Percentiles rank a stretch among this genome's conserved stretches.
phyloP scores from a whole-genome alignment of 2,113 vertebrate genomes.

The Aythya baeri region DNA sequence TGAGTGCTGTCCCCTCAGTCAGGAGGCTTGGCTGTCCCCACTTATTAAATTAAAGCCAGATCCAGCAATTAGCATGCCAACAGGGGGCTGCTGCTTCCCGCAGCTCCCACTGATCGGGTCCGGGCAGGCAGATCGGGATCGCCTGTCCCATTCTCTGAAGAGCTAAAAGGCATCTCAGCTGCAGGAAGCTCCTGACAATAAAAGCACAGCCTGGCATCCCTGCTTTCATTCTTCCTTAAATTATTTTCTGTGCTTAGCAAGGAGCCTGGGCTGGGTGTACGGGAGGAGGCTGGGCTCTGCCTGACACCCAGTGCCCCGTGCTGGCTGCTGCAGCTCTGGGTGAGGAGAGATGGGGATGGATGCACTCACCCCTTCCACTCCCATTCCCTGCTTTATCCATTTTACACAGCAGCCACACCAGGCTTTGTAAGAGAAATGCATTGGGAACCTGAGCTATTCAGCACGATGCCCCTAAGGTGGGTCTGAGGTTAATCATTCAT shows the following conservation, averaged over 20 bases:
- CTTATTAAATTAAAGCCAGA: slow-evolving; percentile 33
- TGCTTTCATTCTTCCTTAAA: slow-evolving; percentile 34
- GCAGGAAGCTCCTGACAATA: slow-evolving; percentile 56
- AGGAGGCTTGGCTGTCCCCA: neutral
- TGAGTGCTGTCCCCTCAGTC: neutral
- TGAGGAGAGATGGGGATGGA: neutral
- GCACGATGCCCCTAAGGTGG: neutral
- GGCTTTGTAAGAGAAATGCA: neutral
- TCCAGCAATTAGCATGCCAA: slow-evolving; percentile 49
- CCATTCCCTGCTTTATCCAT: neutral
- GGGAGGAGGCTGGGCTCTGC: neutral
- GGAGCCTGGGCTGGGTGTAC: neutral
- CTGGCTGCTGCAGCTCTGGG: neutral
- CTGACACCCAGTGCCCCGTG: neutral
- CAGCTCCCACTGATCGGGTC: neutral
- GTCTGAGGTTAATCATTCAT: neutral
- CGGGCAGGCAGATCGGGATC: slow-evolving; percentile 14
- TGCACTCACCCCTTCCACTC: neutral
- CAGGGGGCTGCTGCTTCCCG: slow-evolving; percentile 26
- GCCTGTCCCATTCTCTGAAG: slow-evolving; percentile 1
- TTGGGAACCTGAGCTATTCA: neutral
- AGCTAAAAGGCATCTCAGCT: slow-evolving; percentile 52
- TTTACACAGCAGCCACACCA: neutral
- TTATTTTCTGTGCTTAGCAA: slow-evolving; percentile 47
- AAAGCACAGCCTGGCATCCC: slow-evolving; percentile 51